Evolutionary conservation across 2,797 vertebrate genomes (phyloP).

Genomic region (Eremophila alpestris): DNA sequence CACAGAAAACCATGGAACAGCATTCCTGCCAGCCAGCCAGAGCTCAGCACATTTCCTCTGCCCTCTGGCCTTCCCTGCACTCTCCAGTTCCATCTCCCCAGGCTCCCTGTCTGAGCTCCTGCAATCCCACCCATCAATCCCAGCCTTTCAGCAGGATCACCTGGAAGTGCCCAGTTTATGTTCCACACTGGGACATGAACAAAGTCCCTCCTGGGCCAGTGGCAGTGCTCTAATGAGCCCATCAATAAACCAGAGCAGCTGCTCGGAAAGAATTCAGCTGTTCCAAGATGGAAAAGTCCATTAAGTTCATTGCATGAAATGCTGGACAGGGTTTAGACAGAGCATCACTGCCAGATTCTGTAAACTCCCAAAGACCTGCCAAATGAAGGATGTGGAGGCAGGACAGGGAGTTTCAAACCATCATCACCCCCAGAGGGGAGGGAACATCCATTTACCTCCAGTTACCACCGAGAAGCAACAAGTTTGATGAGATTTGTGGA

Average conservation of each 20-base stretch:
- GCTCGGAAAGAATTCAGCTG: slow-evolving; percentile 88
- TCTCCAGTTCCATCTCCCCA: background rate
- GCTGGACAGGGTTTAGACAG: slow-evolving; percentile 68
- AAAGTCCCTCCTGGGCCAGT: slow-evolving; percentile 79
- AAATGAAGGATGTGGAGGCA: slow-evolving; percentile 1
- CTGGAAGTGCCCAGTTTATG: background rate
- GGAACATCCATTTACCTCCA: background rate
- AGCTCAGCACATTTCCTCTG: background rate
- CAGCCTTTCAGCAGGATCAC: background rate
- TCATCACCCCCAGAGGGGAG: background rate
- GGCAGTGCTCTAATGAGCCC: slow-evolving; percentile 89
- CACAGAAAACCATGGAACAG: rapidly evolving
- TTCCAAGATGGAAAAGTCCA: slow-evolving; percentile 79
- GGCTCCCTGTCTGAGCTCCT: background rate
- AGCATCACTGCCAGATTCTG: slow-evolving; percentile 69
- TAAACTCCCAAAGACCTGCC: slow-evolving; percentile 57
- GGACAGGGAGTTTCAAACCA: slow-evolving; percentile 22
- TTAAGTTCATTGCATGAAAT: slow-evolving; percentile 76
- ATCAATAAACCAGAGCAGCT: slow-evolving; percentile 94
- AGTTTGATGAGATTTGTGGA: background rate
- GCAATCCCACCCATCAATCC: background rate
- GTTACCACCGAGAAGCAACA: background rate
- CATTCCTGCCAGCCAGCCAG: rapidly evolving
- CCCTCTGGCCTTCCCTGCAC: background rate
- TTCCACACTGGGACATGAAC: slow-evolving; percentile 50